Conservation (phyloP, 2,113 vertebrate species). For the Tinamus guttatus region DNA sequence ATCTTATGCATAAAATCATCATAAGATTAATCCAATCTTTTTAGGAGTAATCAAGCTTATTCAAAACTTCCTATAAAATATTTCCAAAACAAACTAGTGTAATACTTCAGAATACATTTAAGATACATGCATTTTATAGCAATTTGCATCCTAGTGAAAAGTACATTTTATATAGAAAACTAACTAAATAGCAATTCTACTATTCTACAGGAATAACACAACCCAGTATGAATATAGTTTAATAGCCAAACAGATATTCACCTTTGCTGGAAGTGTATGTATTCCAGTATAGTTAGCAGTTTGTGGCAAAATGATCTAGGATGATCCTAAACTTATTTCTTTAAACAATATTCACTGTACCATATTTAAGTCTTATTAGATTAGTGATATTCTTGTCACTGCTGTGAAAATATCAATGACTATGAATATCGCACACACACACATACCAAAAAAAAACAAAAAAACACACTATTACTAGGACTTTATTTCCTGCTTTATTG, state of each 20-base stretch:
- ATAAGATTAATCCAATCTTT: background rate
- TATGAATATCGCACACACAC: background rate
- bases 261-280: background rate
- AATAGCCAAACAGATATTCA: background rate
- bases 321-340: background rate
- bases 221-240: background rate
- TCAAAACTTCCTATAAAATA: background rate
- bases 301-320: background rate
- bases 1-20: background rate
- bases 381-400: background rate
- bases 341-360: background rate
- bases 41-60: background rate
- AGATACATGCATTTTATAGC: background rate
- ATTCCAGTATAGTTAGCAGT: background rate
- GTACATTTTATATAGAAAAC: background rate
- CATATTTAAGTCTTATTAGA: background rate
- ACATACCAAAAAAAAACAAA: background rate
- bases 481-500: background rate
- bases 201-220: background rate
- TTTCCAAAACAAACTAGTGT: background rate
- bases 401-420: background rate
- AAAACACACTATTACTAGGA: background rate
- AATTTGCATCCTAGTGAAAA: background rate
- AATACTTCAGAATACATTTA: background rate
- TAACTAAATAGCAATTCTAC: background rate